Evolutionary conservation across 2,888 invertebrate species (phyloP), one percentile per base, ranked within the genome.

Genomic region (Graphium colonna): DNA sequence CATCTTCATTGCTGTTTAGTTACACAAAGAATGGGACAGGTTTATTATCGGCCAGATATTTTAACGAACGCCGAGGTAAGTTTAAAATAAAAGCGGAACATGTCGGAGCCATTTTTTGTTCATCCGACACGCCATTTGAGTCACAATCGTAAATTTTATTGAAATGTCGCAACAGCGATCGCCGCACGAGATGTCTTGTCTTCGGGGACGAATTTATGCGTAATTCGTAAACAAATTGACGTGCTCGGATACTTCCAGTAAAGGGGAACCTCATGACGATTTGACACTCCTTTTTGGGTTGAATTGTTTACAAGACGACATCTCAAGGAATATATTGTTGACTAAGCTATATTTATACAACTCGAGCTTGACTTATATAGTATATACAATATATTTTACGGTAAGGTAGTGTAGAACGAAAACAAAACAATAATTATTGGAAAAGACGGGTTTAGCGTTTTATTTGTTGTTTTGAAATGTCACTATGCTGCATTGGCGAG

Each of bases 221-320:
- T 88, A 86, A 88, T 87, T 86, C 84, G 82, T 88, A 88, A 81
- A 88, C 88, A 88, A 89, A 89, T 88, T 87, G 88, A 88, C 85
- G 82, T 82, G 70, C 77, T 78, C 78, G 76, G 73, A 62, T 74
- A 77, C 75, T 70, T 71, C 75, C 81, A 79, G 80, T 83, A 79
- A 80, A 79, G 78, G 77, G 75, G 49, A 73, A 73, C 69, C 67
- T 67, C 70, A 70, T 82, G 75, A 80, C 73, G 79, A 82, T 73
- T 79, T 82, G 84, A 84, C 85, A 79, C 79, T 76, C 81, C 80
- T 82, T 78, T 79, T 78, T 75, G 77, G 69, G 68, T 62, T 64
- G 63, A 62, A 64, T 65, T 65, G 64, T 65, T 67, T 65, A 64
- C 64, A 61, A 64, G 56, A 55, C 59, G 56, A 59, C 54, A 57